Base-by-base conservation (phyloP, 2,888 invertebrate species). In the Scaptomyza caliginosa region DNA sequence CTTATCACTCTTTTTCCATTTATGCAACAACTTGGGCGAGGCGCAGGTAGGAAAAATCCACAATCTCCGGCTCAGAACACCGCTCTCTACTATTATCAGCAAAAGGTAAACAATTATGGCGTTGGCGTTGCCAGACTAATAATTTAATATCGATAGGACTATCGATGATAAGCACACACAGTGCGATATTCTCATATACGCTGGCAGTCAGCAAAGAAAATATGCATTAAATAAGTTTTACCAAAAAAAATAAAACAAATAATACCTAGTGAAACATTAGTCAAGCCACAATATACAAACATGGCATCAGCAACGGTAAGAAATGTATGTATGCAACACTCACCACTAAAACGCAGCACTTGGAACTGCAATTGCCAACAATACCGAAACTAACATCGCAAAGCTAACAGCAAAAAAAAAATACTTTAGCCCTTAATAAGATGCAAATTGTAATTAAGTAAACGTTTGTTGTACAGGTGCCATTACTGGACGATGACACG, bases 401-500 rank as follows among this genome's bases (percentile, higher is more conserved):
- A 26, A 50, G 43, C 39, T 50, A 56, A 50, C 19, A 52, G 16
- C 19, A 36, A 54, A 50, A 30, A 32, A 28, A 43, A 16, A 42
- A 48, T 19, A n/a, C n/a, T n/a, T n/a, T 26, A 10, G 21, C 26
- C 8, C 32, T 26, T 42, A 4, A 4, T 3, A 1, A 8, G 24
- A 2, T 13, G 23, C 34, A 51, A 19, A 57, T 7, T 52, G 17
- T 64, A 57, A 68, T 48, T 23, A 30, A 36, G 21, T 11, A 32
- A 40, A 56, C 42, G 13, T 48, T 92, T 19, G 10, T 21, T 92
- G 93, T 93, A 55, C 92, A 96, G 97, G 95, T 96, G 92, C 95
- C 98, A 89, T 92, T 96, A 84, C 93, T 96, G 88, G 96, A 96
- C 82, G 96, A 97, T 89, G 97, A 97, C 91, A 96, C 96, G 24